Conservation (phyloP, 2,888 invertebrate species). For the Malacosoma neustria region DNA sequence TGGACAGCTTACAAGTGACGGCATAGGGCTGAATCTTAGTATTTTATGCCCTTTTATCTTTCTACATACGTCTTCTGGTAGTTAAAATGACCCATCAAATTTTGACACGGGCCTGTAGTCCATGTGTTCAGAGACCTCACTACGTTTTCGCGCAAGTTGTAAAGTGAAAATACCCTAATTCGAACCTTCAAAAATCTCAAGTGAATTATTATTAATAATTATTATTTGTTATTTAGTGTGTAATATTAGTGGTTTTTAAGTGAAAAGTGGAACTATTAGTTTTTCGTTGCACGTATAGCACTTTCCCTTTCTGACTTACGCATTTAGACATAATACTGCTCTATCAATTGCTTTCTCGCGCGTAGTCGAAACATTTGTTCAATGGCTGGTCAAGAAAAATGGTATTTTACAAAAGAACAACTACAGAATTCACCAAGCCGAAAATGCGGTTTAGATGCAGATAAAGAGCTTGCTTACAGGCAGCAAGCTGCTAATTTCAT, state of each 20-base stretch:
- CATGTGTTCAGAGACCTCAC: constrained; percentile 67
- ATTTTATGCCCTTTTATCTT: no score
- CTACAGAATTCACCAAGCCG: constrained; percentile 93
- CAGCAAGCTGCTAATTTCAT: constrained; percentile 98
- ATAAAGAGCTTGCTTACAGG: constrained; percentile 95
- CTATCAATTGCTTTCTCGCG: constrained; percentile 67
- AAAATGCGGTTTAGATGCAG: constrained; percentile 92
- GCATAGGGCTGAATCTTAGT: no score
- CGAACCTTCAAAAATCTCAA: constrained; percentile 24
- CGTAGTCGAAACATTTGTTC: constrained; percentile 73
- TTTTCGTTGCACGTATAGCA: constrained; percentile 66
- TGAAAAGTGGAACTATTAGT: constrained; percentile 42
- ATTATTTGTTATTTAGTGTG: constrained; percentile 32
- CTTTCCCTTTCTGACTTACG: constrained; percentile 65
- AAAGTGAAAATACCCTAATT: constrained; percentile 54
- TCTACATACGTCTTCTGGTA: no score
- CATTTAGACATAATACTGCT: constrained; percentile 63
- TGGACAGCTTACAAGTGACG: no score
- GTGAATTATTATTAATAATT: no score
- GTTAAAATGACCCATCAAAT: no score
- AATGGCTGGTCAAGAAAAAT: constrained; percentile 88
- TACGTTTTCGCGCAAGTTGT: constrained; percentile 61
- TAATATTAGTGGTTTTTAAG: constrained; percentile 29
- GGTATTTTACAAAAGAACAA: constrained; percentile 97
- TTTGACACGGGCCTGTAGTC: no score